Evolutionary conservation across 2,113 vertebrate genomes (phyloP).

Genomic region (Micromys minutus): DNA sequence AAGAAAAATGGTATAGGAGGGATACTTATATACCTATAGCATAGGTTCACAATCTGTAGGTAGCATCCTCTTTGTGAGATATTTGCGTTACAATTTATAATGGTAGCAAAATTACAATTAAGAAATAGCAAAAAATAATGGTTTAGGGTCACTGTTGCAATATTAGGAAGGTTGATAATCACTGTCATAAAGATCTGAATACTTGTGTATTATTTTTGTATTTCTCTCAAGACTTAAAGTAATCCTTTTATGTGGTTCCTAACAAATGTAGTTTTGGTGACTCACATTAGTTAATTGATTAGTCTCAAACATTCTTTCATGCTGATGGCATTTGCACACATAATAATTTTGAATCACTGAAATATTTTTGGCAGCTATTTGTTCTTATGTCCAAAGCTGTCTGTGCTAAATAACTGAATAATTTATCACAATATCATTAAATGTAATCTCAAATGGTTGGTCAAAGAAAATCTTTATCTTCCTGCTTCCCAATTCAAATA

Average conservation of each 20-base stretch:
- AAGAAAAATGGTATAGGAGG: neutral
- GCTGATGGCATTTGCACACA: neutral
- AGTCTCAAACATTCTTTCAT: neutral
- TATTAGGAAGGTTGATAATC: neutral
- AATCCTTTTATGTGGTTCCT: neutral
- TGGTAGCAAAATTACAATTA: neutral
- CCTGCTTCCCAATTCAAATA: slow-evolving; percentile 66
- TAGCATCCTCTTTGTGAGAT: neutral
- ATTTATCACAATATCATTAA: neutral
- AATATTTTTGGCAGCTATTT: neutral
- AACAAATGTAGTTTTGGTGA: neutral
- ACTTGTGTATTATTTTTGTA: neutral
- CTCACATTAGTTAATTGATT: neutral
- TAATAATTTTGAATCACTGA: neutral
- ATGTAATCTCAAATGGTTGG: neutral
- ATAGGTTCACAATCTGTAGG: neutral
- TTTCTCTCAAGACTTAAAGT: neutral
- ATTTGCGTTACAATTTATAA: neutral
- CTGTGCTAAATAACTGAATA: neutral
- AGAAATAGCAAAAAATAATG: neutral
- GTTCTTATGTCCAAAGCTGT: neutral
- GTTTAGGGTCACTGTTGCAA: neutral
- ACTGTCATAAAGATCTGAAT: neutral
- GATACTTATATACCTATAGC: neutral
- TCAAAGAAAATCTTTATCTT: slow-evolving; percentile 64